Conservation (phyloP, 2,888 invertebrate genomes). For the Lampropteryx suffumata region DNA sequence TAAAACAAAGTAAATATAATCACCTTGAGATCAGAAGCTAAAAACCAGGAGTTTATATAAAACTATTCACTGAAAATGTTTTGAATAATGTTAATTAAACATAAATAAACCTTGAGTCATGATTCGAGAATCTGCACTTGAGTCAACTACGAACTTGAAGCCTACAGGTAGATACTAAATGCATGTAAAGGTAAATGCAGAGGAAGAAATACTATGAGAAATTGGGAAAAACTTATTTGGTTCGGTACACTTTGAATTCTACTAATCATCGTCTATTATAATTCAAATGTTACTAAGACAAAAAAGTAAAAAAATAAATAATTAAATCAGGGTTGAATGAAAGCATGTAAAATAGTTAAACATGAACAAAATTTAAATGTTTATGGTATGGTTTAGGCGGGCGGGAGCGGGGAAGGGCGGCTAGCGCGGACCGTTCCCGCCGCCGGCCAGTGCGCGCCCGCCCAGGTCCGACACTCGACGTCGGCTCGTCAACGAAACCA, state of each 20-base stretch:
- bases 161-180: constrained; percentile 48
- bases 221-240: no score
- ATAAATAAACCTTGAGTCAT: constrained; percentile 45
- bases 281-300: neutral
- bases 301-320: no score
- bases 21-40: neutral
- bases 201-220: no score
- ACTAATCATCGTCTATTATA: no score
- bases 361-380: constrained; percentile 56
- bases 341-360: constrained; percentile 50
- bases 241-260: no score
- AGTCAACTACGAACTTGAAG: constrained; percentile 55
- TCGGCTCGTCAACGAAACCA: constrained; percentile 81
- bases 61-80: neutral
- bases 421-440: constrained; percentile 46
- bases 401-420: constrained; percentile 51
- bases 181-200: no score
- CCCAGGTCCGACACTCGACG: constrained; percentile 82
- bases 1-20: no score
- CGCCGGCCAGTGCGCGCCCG: constrained; percentile 77
- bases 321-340: constrained; percentile 42
- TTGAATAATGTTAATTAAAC: constrained; percentile 8
- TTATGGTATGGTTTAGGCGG: constrained; percentile 56
- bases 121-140: constrained; percentile 43
- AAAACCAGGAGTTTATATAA: neutral